Conservation (phyloP, 92 coral and sea anemone species). For the Bergia sp. region DNA sequence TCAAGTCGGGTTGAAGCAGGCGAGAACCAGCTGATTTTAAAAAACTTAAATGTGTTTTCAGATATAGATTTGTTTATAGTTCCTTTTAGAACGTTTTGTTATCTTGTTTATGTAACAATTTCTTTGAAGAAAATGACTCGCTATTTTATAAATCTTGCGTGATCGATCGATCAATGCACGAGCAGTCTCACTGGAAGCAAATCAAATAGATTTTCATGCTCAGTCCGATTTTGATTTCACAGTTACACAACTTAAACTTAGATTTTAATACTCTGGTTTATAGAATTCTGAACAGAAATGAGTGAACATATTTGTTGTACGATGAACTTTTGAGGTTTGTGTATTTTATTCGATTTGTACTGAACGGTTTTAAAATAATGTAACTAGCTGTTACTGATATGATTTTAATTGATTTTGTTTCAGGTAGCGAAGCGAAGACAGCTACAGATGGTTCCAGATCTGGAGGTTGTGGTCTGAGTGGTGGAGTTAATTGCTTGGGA, state of each 20-base stretch:
- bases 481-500: neutral
- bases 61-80: no score
- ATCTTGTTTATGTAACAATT: neutral
- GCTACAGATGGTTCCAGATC: neutral
- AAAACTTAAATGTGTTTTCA: no score
- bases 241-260: neutral
- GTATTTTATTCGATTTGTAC: no score
- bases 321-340: no score
- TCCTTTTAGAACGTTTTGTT: neutral
- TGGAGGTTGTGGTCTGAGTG: neutral
- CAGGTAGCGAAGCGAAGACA: neutral
- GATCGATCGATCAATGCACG: no score
- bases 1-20: neutral
- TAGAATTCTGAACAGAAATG: neutral
- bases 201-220: no score
- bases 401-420: neutral
- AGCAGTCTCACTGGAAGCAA: no score
- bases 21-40: neutral
- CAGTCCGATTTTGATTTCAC: no score
- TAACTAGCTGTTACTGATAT: neutral
- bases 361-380: no score
- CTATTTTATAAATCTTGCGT: no score
- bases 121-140: no score
- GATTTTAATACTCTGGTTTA: neutral
- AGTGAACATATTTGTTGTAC: no score